These are phyloP conservation scores for Akabosia matsudoensis DNA, from an alignment of 1,140 invertebrate genomes.

Conservation along the genomic window DNA sequence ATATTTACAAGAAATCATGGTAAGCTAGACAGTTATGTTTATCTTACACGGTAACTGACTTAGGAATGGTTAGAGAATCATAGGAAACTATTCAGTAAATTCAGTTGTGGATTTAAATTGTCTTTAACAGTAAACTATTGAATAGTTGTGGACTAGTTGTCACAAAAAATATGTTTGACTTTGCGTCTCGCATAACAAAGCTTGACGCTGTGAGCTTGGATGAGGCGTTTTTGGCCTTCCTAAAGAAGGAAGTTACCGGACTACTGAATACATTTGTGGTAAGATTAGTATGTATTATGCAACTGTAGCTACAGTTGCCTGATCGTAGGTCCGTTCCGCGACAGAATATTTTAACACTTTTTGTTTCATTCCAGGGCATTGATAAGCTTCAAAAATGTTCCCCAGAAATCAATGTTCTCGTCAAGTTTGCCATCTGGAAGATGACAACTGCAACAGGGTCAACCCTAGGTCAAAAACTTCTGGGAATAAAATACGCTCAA, in stretches of 20 bases:
- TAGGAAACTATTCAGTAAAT: too few species aligned
- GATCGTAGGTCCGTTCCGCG: too few species aligned
- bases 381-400: not conserved
- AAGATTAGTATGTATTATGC: not conserved
- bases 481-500: slow-evolving; percentile 59
- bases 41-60: too few species aligned
- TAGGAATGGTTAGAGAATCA: too few species aligned
- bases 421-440: slow-evolving; percentile 33
- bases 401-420: slow-evolving; percentile 26
- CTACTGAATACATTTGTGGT: slow-evolving; percentile 18
- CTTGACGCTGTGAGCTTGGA: slow-evolving; percentile 25
- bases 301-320: not conserved
- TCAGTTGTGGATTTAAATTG: too few species aligned
- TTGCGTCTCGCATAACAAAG: slow-evolving; percentile 32
- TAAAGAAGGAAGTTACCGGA: slow-evolving; percentile 3
- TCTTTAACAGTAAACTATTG: too few species aligned
- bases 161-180: slow-evolving; percentile 16
- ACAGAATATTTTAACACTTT: too few species aligned
- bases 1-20: too few species aligned
- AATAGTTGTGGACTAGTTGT: not conserved
- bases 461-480: slow-evolving; percentile 63
- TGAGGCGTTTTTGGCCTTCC: slow-evolving; percentile 22
- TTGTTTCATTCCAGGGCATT: not conserved
- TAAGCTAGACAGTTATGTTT: too few species aligned
- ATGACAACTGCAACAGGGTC: slow-evolving; percentile 1